Base-by-base conservation (phyloP, 2,888 invertebrate genomes). In the Drosophila nr. fundita region DNA sequence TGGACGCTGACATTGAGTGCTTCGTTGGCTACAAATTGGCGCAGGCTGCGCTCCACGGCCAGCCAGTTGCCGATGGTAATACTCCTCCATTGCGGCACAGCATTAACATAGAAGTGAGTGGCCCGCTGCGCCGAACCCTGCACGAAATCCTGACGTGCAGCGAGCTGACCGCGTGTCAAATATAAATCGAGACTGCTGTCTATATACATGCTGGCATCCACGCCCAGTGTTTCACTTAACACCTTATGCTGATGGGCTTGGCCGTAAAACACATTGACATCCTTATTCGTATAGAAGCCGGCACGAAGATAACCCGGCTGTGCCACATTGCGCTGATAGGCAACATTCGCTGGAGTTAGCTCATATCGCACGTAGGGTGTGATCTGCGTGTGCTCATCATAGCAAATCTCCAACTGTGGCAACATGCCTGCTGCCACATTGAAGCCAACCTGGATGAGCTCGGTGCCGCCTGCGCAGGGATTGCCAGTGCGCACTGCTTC, bases 31-130 rank as follows among this genome's bases (percentile, higher is more conserved):
- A 94, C 94, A 62, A 93, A 94, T 11, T 88, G 82, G 54, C 95
- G 91, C 1, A 94, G 91, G 63, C 92, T 92, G 0, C 68, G 71
- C 90, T 95, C 95, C 29, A 94, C 88, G 0, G 85, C 80, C 54
- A 93, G 91, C 95, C 95, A 95, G 80, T 95, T 95, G 7, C 94
- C 94, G 0, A 91, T 94, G 80, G 95, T 95, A 76, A 95, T 94
- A 7, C 92, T 93, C 73, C 94, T 93, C 94, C 94, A 95, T 70
- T 94, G 94, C 0, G 95, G 94, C 1, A 94, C 94, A 0, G 92
- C 93, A 80, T 95, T 95, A 2, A 94, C 91, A 79, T 94, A 94
- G 74, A 94, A 94, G 87, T 94, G 94, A 0, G 94, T 94, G 0
- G 94, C 93, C 10, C 92, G 90, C 71, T 94, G 94, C 54, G 94